Percentiles rank a stretch among this genome's conserved stretches.
These are phyloP conservation scores for Eudyptes chrysolophus DNA, from an alignment of 2,113 vertebrate species.

Conservation along the genomic window DNA sequence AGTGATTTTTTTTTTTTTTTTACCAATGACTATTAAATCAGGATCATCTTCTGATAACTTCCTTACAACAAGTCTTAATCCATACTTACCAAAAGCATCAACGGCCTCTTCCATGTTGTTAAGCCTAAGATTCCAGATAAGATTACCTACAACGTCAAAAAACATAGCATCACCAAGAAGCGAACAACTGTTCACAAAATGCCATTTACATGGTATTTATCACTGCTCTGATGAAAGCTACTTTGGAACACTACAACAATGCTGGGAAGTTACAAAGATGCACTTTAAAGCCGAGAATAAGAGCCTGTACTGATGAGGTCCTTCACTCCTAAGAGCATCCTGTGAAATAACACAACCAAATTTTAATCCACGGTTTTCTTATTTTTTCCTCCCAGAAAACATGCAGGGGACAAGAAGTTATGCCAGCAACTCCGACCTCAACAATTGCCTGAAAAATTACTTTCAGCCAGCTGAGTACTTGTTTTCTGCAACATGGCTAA, in stretches of 20 bases:
- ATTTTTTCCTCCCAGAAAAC: neutral
- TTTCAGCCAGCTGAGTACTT: neutral
- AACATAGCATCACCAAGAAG: neutral
- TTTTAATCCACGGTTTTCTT: neutral
- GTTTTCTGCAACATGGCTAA: neutral
- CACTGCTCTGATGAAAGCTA: neutral
- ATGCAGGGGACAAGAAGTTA: neutral
- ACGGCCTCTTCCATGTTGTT: slow-evolving; percentile 82
- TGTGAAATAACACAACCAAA: neutral
- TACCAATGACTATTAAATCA: neutral
- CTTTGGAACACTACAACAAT: neutral
- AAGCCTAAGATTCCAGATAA: slow-evolving; percentile 86
- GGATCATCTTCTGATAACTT: neutral
- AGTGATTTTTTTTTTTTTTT: neutral
- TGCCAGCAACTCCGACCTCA: neutral
- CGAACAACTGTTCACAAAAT: neutral
- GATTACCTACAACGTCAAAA: slow-evolving; percentile 80
- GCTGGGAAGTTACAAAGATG: neutral
- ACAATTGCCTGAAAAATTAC: neutral
- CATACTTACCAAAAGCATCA: slow-evolving; percentile 82
- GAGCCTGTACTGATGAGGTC: neutral
- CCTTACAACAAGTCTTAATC: neutral
- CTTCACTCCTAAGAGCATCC: neutral
- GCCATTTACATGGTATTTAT: neutral
- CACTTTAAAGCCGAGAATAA: neutral